These are phyloP conservation scores for Leucopsar rothschildi DNA, from an alignment of 2,113 vertebrate species.

Conservation along the genomic window DNA sequence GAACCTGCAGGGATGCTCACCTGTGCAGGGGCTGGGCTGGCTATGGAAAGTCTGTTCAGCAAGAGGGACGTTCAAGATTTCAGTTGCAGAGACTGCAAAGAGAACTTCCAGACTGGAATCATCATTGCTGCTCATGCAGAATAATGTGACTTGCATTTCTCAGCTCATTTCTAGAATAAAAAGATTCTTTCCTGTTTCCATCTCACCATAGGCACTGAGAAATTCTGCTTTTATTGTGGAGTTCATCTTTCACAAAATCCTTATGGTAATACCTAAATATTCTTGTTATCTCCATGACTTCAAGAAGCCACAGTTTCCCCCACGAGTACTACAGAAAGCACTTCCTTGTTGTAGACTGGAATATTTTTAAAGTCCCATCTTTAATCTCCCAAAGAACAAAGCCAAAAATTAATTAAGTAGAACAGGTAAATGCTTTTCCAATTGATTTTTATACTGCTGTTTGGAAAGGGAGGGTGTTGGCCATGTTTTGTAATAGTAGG, in stretches of 20 bases:
- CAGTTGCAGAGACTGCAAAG: not conserved
- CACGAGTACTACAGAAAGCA: not conserved
- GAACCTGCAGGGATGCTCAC: not conserved
- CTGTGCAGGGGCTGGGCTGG: not conserved
- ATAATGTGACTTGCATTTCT: not conserved
- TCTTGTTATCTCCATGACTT: not conserved
- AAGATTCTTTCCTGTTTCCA: not conserved
- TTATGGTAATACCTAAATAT: not conserved
- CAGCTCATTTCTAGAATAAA: not conserved
- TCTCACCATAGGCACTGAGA: not conserved
- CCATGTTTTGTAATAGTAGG: not conserved
- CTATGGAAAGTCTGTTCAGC: not conserved
- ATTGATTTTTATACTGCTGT: not conserved
- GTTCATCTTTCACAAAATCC: not conserved
- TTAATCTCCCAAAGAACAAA: not conserved
- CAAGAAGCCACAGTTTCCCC: not conserved
- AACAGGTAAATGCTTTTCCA: not conserved
- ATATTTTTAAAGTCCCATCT: not conserved
- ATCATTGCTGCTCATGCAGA: not conserved
- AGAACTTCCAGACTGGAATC: not conserved
- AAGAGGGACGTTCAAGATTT: not conserved
- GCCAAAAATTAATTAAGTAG: not conserved
- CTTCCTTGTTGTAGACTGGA: not conserved
- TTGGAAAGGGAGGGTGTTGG: not conserved
- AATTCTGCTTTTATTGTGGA: not conserved